Evolutionary conservation across 1,140 invertebrate species (phyloP), one percentile per base, ranked within the genome.

Genomic region (Orius laevigatus): DNA sequence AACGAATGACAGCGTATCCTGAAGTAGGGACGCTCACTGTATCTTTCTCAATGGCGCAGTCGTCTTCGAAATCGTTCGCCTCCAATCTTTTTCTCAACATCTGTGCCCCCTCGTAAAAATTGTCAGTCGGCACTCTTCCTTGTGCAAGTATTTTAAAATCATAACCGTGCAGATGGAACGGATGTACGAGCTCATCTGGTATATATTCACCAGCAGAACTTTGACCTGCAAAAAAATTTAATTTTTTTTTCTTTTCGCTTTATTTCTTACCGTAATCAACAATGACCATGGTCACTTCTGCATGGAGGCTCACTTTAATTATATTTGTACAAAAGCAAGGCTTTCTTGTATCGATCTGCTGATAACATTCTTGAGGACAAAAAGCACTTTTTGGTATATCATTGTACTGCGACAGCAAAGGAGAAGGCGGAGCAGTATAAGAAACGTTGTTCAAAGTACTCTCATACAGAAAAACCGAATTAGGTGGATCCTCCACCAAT

Each of bases 101-200:
- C 19, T 18, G 34, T 1, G 25, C 19, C 8, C 35, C 36, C 25
- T 25, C 20, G 2, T 12, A 5, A 9, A 6, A n/a, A 10, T 39
- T 31, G 6, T 18, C 32, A 14, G 46, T 19, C 10, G n/a, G 9
- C 8, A 51, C 53, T 12, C 34, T 33, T 5, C 55, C 54, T 9
- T 41, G 38, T 8, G 16, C 33, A 36, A 57, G 11, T 4, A 90
- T 80, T 59, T 84, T 80, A 65, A 84, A 90, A 15, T 81, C 69
- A 58, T 85, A 81, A 39, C 86, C 87, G 68, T 90, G 87, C 52
- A 91, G 71, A 67, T 91, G 86, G 73, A 90, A 86, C 8, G 85
- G 85, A 72, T 91, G 85, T 57, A 81, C 84, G 54, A 85, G 65
- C 20, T 35, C 35, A 18, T 35, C 15, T 3, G 25, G 25, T 4